Evolutionary conservation across 2,113 vertebrate species (phyloP), one percentile per base, ranked within the genome.

Genomic region (Phodopus roborovskii): DNA sequence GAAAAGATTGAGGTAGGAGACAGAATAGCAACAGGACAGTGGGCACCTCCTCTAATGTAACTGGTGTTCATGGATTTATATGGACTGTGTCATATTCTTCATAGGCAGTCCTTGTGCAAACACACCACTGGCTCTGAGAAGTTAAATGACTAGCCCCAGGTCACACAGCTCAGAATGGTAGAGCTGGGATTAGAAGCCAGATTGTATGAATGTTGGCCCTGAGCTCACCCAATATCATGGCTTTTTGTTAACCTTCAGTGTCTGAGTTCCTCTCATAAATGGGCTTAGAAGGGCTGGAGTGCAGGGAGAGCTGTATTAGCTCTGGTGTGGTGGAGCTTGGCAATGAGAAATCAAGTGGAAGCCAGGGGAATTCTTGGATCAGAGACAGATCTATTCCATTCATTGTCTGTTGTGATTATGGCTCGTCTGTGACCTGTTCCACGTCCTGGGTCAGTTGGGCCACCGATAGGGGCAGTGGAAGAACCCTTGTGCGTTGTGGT

Each of bases 71-170:
- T 16, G 0, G 30, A 48, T 24, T 68, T 60, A 39, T 33, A 39
- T 0, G 1, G 9, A 0, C 22, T 6, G 26, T 2, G 1, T 45
- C 9, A 0, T 0, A 7, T 17, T n/a, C 0, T 56, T 28, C 0
- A 64, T 22, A 70, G 62, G 20, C 15, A 7, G 58, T 4, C 28
- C 73, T 28, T 30, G 83, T 24, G n/a, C 1, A 33, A 71, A 97
- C 56, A 50, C 19, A 7, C n/a, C 28, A 10, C 4, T 48, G 56
- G 26, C 16, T 66, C 10, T 45, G 50, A 2, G 39, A 68, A 85
- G 42, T 68, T 28, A 68, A 48, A 66, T 48, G 42, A 45, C 58
- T 42, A 85, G 10, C 42, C 30, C 48, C 30, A 48, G 42, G n/a
- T 74, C 24, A 26, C 86, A 19, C 22, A 16, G 42, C 45, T 33